Percentiles rank a stretch among this genome's conserved stretches.
phyloP scores from a whole-genome alignment of 2,888 invertebrate genomes.

The Phorcus lineatus region DNA sequence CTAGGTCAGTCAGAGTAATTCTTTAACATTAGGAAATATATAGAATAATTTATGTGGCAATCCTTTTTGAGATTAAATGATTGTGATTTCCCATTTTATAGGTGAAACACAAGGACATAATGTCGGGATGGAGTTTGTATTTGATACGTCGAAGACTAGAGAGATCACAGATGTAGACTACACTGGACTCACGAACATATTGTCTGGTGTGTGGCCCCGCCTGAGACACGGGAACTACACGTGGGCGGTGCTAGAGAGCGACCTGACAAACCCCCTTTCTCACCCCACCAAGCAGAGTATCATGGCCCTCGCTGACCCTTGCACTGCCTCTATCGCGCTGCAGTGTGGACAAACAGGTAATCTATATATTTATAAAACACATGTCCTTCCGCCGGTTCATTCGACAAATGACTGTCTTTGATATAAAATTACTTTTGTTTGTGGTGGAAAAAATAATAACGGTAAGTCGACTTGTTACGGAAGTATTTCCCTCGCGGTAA shows the following conservation, averaged over 20 bases:
- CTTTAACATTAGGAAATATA: too few relatives aligned
- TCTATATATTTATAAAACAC: too few relatives aligned
- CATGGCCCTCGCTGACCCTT: conserved; percentile 9
- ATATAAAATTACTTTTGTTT: background rate
- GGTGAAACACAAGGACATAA: background rate
- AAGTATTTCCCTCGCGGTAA: too few relatives aligned
- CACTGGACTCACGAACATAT: conserved; percentile 39
- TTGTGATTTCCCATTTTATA: background rate
- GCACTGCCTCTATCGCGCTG: background rate
- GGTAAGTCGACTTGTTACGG: too few relatives aligned
- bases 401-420: too few relatives aligned
- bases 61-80: too few relatives aligned
- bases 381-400: too few relatives aligned
- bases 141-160: conserved; percentile 24
- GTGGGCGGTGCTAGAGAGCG: conserved; percentile 31
- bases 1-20: conserved; percentile 25
- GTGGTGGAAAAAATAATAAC: too few relatives aligned
- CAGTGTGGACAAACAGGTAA: conserved; percentile 29
- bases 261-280: background rate
- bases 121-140: background rate
- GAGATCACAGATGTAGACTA: conserved; percentile 36
- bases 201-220: conserved; percentile 41
- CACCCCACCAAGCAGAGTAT: background rate
- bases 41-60: too few relatives aligned
- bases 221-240: conserved; percentile 36